These are phyloP conservation scores for Meriones psammophilus DNA, from an alignment of 2,797 vertebrate species.

Conservation along the genomic window DNA sequence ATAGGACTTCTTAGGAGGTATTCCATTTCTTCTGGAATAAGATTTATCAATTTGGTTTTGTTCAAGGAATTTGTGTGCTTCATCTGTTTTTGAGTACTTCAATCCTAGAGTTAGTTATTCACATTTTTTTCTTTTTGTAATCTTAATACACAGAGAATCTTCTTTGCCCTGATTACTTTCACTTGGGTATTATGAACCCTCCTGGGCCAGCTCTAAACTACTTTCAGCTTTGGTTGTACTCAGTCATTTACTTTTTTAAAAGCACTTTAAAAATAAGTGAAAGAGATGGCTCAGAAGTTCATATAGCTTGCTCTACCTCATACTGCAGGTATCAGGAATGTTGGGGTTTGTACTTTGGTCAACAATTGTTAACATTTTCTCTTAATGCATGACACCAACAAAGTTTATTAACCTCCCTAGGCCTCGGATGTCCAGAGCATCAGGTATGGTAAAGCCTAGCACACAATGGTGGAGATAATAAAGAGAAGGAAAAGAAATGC, in stretches of 20 bases:
- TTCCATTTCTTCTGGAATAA: neutral
- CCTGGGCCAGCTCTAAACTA: neutral
- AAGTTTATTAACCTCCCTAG: neutral
- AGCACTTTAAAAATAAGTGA: neutral
- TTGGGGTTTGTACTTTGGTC: neutral
- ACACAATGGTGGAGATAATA: neutral
- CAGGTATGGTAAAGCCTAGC: neutral
- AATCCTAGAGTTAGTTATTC: neutral
- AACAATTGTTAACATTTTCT: neutral
- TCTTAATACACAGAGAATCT: neutral
- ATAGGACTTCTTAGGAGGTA: neutral
- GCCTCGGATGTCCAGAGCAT: neutral
- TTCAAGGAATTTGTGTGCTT: neutral
- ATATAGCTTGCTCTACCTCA: neutral
- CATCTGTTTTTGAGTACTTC: neutral
- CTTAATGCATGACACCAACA: neutral
- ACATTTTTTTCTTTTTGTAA: neutral
- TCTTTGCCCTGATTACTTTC: neutral
- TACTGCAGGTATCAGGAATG: neutral
- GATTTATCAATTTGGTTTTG: neutral
- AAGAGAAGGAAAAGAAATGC: neutral
- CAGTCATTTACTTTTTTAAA: neutral
- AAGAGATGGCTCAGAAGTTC: neutral
- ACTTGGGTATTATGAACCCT: neutral
- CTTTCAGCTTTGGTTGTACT: neutral